A percentile compares a stretch with the other conserved stretches of the same genome.
Conservation (phyloP, 2,113 vertebrate species). For the Antechinus flavipes region DNA sequence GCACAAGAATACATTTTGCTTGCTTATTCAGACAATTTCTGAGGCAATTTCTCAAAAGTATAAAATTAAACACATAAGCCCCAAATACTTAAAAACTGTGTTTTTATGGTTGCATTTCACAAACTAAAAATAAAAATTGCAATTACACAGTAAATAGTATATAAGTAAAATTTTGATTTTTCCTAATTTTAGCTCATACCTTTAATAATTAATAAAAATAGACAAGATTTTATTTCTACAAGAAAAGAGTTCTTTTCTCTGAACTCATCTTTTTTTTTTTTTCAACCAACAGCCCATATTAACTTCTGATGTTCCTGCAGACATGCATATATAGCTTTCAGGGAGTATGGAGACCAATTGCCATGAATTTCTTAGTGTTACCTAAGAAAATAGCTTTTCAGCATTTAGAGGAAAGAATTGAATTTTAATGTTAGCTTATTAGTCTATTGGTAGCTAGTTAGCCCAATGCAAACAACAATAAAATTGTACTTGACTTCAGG, state of each 20-base stretch:
- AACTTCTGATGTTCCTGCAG: not conserved
- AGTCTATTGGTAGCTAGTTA: not conserved
- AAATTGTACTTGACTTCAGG: not conserved
- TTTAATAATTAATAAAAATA: not conserved
- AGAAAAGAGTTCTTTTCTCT: not conserved
- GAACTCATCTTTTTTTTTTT: not conserved
- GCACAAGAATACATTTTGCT: not conserved
- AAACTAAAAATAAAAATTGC: not conserved
- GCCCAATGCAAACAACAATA: not conserved
- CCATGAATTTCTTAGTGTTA: not conserved
- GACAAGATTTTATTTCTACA: not conserved
- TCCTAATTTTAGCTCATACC: not conserved
- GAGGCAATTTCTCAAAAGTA: conserved; percentile 4
- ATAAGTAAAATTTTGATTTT: not conserved
- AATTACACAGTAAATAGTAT: not conserved
- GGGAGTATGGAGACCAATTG: not conserved
- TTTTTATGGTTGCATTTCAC: not conserved
- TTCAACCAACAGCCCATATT: too few species aligned
- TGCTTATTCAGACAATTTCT: not conserved
- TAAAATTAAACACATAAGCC: not conserved
- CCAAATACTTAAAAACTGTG: not conserved
- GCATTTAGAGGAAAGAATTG: not conserved
- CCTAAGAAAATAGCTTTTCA: not conserved
- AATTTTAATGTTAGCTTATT: not conserved
- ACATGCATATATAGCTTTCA: not conserved